Base-by-base conservation (phyloP, 2,113 vertebrate species). In the Cynopterus brachyotis region DNA sequence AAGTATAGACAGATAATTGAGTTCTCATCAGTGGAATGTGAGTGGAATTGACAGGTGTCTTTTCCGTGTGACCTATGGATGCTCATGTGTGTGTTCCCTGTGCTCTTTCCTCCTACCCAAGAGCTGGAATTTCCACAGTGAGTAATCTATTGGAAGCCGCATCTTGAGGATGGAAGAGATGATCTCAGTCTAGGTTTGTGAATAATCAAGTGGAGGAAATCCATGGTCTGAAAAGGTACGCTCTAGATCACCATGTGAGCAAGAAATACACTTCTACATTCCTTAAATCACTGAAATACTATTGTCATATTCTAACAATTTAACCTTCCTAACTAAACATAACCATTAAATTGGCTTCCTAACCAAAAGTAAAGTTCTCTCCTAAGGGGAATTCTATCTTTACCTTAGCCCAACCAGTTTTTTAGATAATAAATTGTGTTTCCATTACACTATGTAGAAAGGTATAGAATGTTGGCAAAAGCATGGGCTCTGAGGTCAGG, bases 331-430 rank as follows among this genome's bases (percentile, higher is more conserved):
- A 92, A 90, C 3, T 13, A 84, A 92, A 40, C 5, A 82, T 28
- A n/a, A 1, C 6, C 9, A 40, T 67, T 57, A 12, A 59, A 94
- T 55, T 72, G 35, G 24, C n/a, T 78, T 76, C 42, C 45, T 73
- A 90, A 69, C 75, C 22, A n/a, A 64, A 90, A n/a, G 53, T 62
- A 45, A 76, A 88, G 2, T 72, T 89, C 26, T 90, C 9, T 84
- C 9, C 24, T 42, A 73, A 59, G 30, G 72, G 5, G 2, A 92
- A 69, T 78, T 28, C 15, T 64, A 3, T 35, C 17, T 82, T 94
- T 67, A 37, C 16, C 32, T 86, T 87, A 37, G 8, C 8, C 32
- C 53, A 42, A 37, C 9, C 1, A 90, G 4, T 6, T 19, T 75
- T 90, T 70, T n/a, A 28, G 40, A 15, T 53, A 76, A 26, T 73